Base-by-base conservation (phyloP, 2,888 invertebrate species). In the Sturmia bella region DNA sequence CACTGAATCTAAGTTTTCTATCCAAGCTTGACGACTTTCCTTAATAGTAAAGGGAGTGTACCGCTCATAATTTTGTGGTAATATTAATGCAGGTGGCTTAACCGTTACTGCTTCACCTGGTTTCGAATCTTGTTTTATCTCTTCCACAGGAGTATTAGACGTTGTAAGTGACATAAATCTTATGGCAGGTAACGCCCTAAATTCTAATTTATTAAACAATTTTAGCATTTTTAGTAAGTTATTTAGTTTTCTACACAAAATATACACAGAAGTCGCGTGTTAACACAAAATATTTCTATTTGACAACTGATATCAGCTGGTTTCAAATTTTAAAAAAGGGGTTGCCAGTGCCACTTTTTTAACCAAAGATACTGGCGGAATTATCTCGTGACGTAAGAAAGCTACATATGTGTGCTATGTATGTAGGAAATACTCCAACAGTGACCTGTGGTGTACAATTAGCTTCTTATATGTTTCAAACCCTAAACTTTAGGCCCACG, bases 1-100 rank as follows among this genome's bases (percentile, higher is more conserved):
- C 17, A 95, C 91, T 0, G 95, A 93, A 88, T 96, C 95, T 48
- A 96, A 89, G 90, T 95, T 97, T 89, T 97, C 97, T 50, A 98
- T 92, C 97, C 97, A 98, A 61, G 95, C 95, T 91, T 97, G 95
- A 11, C 96, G 92, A 0, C 85, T 76, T 13, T 74, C 73, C 19
- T 85, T 89, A 19, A 85, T 84, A 69, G 86, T 89, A 0, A 86
- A 45, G 1, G 89, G 88, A 52, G 79, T 54, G 41, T 85, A 86
- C 19, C 76, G 82, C 0, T 81, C 80, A 57, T 83, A 89, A 15
- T 83, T 86, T 72, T 88, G 87, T 0, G 86, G 85, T 24, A 90
- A 56, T 68, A 90, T 87, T 7, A 90, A 61, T 0, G 88, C 64
- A 37, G 86, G 78, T 15, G 77, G 43, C 0, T 63, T 32, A 5